Evolutionary conservation across 2,113 vertebrate species (phyloP).

Genomic region (Takifugu bimaculatus): DNA sequence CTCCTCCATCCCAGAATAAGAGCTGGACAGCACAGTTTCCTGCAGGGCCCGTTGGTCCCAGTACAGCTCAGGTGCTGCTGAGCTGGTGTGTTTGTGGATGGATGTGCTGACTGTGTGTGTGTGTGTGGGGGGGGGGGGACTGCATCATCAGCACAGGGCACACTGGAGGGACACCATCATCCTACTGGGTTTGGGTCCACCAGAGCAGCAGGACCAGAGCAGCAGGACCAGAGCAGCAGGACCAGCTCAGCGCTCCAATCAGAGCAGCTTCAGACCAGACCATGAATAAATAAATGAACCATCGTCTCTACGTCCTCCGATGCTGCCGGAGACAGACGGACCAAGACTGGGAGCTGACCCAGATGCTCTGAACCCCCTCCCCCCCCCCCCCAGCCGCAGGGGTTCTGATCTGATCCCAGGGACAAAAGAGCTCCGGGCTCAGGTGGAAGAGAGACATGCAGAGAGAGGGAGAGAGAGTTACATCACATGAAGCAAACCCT

Average conservation of each 20-base stretch:
- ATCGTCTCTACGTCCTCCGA: constrained; percentile 10
- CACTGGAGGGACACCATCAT: neutral
- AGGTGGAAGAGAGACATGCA: constrained; percentile 23
- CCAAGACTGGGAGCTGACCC: constrained; percentile 61
- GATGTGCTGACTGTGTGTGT: constrained; percentile 56
- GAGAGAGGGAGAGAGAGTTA: constrained; percentile 33
- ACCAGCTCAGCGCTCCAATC: constrained; percentile 22
- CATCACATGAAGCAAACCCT: constrained; percentile 43
- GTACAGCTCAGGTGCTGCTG: constrained; percentile 40
- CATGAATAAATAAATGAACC: too few species aligned
- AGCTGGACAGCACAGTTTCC: neutral
- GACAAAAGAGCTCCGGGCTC: constrained; percentile 42
- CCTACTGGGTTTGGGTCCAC: neutral
- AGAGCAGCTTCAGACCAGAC: too few species aligned
- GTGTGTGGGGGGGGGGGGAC: constrained; percentile 8
- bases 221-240: constrained; percentile 12
- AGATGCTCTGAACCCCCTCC: constrained; percentile 54
- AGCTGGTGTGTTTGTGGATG: constrained; percentile 59
- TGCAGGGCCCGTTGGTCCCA: neutral
- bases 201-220: constrained; percentile 14
- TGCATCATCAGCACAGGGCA: constrained; percentile 68
- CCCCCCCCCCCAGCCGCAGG: constrained; percentile 11
- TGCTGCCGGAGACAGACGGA: constrained; percentile 38
- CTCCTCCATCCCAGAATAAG: too few species aligned
- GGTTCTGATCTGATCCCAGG: constrained; percentile 25